Evolutionary conservation across 2,888 invertebrate species (phyloP), one percentile per base, ranked within the genome.

Genomic region (Pycnomerus fuliginosus): DNA sequence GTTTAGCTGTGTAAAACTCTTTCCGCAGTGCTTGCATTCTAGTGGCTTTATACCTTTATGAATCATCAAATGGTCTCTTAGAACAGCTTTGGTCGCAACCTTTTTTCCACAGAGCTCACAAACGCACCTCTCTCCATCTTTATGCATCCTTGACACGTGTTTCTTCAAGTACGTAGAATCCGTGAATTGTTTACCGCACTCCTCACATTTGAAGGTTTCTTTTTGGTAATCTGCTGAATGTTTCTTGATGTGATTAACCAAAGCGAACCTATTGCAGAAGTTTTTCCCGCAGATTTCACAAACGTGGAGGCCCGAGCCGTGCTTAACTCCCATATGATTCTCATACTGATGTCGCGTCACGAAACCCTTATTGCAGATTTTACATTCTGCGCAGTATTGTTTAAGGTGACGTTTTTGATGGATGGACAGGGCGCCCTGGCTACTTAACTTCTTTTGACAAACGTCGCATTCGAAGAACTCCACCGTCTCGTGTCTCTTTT

Each of bases 1-100:
- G 52, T 80, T 79, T 10, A 80, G 72, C 69, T 82, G 82, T 16
- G 78, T 77, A 71, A 82, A 82, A 8, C 78, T 78, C 68, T 82
- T 81, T 17, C 76, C 76, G 68, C 82, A 82, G 64, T 76, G 75
- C 48, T 78, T 74, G 66, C 82, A 82, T n/a, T 63, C 58, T 47
- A 70, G 71, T 2, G 72, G 72, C 31, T 67, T 61, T 44, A 69
- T 70, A 1, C 71, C 71, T 2, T 69, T 72, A 36, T 72, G 25
- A 10, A 25, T 25, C 10, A 8, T 4, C 3, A 25, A 64, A 50
- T 71, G 71, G 39, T 68, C 69, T 22, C 65, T 65, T 35, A 70
- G 52, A 33, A 67, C 67, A 5, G 68, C 67, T 48, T 68, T 70
- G 38, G 67, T 70, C 10, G 68, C 69, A 46, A 71, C 70, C 30